Evolutionary conservation across 2,888 invertebrate genomes (phyloP).

Genomic region (Autographa pulchrina): DNA sequence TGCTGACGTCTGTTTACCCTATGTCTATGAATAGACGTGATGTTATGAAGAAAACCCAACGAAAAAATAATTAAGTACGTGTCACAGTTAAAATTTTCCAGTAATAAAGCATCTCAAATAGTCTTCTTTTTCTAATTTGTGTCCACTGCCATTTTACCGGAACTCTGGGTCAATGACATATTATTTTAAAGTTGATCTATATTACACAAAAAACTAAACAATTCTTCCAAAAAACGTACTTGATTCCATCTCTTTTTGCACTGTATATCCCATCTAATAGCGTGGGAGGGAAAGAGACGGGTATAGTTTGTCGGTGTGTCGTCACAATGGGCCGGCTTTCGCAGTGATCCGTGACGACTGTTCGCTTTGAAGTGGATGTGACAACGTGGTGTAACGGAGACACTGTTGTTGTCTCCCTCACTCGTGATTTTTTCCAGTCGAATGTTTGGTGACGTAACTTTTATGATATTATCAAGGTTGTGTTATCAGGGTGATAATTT

Average conservation of each 20-base stretch:
- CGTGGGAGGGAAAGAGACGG: constrained; percentile 71
- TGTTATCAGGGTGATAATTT: constrained; percentile 68
- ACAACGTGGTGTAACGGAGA: constrained; percentile 67
- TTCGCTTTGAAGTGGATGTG: constrained; percentile 83
- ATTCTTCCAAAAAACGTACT: constrained; percentile 73
- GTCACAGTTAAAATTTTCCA: constrained; percentile 3
- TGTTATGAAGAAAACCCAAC: constrained; percentile 16
- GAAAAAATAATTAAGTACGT: constrained; percentile 22
- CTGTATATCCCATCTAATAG: constrained; percentile 34
- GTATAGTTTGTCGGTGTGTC: constrained; percentile 62
- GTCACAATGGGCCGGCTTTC: constrained; percentile 83
- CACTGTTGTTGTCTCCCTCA: constrained; percentile 74
- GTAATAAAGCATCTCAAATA: constrained; percentile 36
- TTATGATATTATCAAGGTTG: constrained; percentile 73
- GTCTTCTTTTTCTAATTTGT: constrained; percentile 55
- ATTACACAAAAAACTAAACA: constrained; percentile 84
- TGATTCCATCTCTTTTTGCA: constrained; percentile 67
- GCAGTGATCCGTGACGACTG: constrained; percentile 84
- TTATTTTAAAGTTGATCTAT: constrained; percentile 86
- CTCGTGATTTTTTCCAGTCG: constrained; percentile 72
- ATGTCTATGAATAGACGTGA: background rate
- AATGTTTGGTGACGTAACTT: constrained; percentile 75
- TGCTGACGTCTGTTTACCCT: background rate
- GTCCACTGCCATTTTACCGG: constrained; percentile 67
- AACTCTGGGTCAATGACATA: constrained; percentile 82